Evolutionary conservation across 2,797 vertebrate species (phyloP).

Genomic region (Aldrovandia affinis): DNA sequence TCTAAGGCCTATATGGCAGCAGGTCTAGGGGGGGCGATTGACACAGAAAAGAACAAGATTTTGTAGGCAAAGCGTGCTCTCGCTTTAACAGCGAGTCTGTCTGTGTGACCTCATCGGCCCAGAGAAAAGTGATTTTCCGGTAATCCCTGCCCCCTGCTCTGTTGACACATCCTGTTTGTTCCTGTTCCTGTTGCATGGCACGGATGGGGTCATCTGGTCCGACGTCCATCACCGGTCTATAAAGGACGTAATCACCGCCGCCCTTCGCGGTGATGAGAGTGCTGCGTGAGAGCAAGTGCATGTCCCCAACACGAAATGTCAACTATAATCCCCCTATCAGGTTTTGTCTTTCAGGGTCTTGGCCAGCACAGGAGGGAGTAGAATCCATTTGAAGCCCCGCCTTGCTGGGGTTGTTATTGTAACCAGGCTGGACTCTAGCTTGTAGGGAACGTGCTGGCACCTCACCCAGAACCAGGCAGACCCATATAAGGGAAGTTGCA

Average conservation of each 20-base stretch:
- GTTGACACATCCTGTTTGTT: constrained; percentile 4
- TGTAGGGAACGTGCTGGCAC: not conserved
- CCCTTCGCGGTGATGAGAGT: not conserved
- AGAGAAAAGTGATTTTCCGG: not conserved
- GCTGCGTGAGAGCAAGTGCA: not conserved
- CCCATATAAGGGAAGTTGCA: constrained; percentile 33
- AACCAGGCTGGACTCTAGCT: constrained; percentile 13
- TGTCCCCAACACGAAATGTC: not conserved
- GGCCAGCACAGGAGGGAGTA: constrained; percentile 2
- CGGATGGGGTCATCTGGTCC: not conserved
- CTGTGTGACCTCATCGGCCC: not conserved
- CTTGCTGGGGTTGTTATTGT: constrained; percentile 21
- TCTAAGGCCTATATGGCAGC: not conserved
- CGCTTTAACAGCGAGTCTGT: not conserved
- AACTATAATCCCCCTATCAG: not conserved
- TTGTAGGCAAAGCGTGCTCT: not conserved
- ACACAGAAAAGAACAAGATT: not conserved
- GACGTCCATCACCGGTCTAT: no score
- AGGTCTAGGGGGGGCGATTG: not conserved
- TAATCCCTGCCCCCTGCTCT: not conserved
- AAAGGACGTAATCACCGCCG: not conserved
- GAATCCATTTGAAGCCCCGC: not conserved
- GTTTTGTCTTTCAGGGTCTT: constrained; percentile 10
- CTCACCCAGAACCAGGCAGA: constrained; percentile 25
- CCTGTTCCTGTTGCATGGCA: not conserved